Evolutionary conservation across 2,797 vertebrate species (phyloP).

Genomic region (Anableps anableps): DNA sequence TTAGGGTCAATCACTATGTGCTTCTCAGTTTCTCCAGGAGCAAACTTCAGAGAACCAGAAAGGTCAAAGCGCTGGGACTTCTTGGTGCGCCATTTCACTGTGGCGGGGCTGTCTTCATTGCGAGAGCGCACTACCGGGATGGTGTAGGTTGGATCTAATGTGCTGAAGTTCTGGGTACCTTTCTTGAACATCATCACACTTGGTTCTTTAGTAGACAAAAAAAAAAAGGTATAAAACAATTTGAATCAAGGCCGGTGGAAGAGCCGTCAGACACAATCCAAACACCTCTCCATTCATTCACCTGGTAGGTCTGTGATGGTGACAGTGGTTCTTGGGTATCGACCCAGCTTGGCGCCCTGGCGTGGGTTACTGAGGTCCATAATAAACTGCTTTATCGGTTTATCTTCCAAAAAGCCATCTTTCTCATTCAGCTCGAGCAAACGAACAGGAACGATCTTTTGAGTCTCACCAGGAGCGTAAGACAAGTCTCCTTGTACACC

Average conservation of each 20-base stretch:
- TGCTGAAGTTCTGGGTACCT: constrained; percentile 72
- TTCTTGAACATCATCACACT: constrained; percentile 81
- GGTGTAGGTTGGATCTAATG: constrained; percentile 69
- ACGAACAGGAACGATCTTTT: constrained; percentile 88
- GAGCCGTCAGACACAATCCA: background rate
- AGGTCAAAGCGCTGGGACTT: constrained; percentile 75
- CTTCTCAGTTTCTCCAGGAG: constrained; percentile 80
- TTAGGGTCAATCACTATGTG: constrained; percentile 75
- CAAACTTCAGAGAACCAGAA: constrained; percentile 73
- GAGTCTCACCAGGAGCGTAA: constrained; percentile 88
- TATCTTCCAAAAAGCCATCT: constrained; percentile 87
- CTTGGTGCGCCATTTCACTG: constrained; percentile 80
- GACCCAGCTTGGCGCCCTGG: constrained; percentile 89
- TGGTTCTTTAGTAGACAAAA: constrained; percentile 68
- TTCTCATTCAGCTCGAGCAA: constrained; percentile 88
- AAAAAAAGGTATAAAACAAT: background rate
- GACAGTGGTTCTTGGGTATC: constrained; percentile 87
- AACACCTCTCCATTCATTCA: constrained; percentile 48
- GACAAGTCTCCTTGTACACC: constrained; percentile 88
- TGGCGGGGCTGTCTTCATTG: constrained; percentile 67
- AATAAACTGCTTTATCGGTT: constrained; percentile 88
- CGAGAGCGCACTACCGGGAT: constrained; percentile 80
- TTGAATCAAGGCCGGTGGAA: constrained; percentile 52
- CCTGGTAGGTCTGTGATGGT: constrained; percentile 88
- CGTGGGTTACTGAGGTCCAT: constrained; percentile 92